phyloP scores from a whole-genome alignment of 2,888 invertebrate genomes.

The Tenthredo mesomela region DNA sequence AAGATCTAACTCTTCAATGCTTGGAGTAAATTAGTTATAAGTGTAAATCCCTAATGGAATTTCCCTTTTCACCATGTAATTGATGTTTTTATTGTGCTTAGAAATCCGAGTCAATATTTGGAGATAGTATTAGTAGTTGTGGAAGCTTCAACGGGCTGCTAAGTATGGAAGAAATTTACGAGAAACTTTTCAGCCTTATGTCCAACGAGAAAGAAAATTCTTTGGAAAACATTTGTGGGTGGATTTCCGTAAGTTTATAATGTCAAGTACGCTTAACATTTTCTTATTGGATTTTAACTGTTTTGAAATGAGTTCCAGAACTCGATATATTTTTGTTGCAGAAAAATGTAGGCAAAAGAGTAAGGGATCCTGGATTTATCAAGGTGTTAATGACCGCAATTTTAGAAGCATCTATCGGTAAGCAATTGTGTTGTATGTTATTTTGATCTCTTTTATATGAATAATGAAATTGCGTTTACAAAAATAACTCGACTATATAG shows the following conservation, averaged over 20 bases:
- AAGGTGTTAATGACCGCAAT: conserved; percentile 87
- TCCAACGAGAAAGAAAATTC: conserved; percentile 72
- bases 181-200: conserved; percentile 80
- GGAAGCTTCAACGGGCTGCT: conserved; percentile 69
- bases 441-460: not conserved
- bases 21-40: not conserved
- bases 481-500: not conserved
- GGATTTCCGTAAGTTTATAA: conserved; percentile 81
- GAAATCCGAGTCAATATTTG: conserved; percentile 80
- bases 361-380: conserved; percentile 85
- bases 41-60: not conserved
- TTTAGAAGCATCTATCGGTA: conserved; percentile 84
- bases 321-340: conserved; percentile 66
- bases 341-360: conserved; percentile 84
- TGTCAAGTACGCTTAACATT: not conserved
- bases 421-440: conserved; percentile 59
- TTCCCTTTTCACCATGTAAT: not conserved
- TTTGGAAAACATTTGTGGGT: conserved; percentile 81
- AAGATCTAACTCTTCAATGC: conserved; percentile 64
- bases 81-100: conserved; percentile 61
- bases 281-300: not conserved
- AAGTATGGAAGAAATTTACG: conserved; percentile 79
- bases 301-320: not conserved
- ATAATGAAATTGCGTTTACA: not conserved
- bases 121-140: conserved; percentile 65